Conservation (phyloP, 2,888 invertebrate species). For the Lamproptera curius region DNA sequence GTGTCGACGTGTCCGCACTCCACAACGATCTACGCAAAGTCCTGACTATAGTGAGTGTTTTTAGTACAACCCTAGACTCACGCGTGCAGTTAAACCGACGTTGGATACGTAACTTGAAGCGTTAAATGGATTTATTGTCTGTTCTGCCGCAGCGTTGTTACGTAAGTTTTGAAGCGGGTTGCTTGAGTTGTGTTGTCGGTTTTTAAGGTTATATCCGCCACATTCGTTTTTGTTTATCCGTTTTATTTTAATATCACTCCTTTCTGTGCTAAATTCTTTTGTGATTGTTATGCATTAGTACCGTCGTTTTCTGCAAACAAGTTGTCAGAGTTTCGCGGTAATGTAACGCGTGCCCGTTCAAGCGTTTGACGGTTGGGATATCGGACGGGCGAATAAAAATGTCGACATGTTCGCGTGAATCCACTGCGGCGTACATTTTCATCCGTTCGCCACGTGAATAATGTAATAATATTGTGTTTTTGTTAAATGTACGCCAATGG, state of each 20-base stretch:
- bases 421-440: slow-evolving; percentile 3
- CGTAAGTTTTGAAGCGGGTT: background rate
- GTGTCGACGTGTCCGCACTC: slow-evolving; percentile 84
- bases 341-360: slow-evolving; percentile 3
- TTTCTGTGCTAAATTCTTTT: background rate
- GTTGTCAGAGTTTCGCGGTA: no score
- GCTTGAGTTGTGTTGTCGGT: background rate
- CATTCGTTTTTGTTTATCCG: background rate
- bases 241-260: no score
- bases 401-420: slow-evolving; percentile 8
- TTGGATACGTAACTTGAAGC: background rate
- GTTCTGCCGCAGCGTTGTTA: background rate
- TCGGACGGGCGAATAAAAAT: slow-evolving; percentile 14
- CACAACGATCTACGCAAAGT: slow-evolving; percentile 85
- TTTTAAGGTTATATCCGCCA: background rate
- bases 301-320: no score
- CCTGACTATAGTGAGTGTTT: slow-evolving; percentile 81
- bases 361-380: slow-evolving; percentile 17
- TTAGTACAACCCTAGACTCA: background rate
- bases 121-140: background rate
- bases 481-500: slow-evolving; percentile 3
- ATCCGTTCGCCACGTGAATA: slow-evolving; percentile 12
- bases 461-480: slow-evolving; percentile 9
- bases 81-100: background rate
- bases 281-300: background rate